These are phyloP conservation scores for Meloidogyne floridensis DNA, from an alignment of 1,140 invertebrate genomes.

Conservation along the genomic window DNA sequence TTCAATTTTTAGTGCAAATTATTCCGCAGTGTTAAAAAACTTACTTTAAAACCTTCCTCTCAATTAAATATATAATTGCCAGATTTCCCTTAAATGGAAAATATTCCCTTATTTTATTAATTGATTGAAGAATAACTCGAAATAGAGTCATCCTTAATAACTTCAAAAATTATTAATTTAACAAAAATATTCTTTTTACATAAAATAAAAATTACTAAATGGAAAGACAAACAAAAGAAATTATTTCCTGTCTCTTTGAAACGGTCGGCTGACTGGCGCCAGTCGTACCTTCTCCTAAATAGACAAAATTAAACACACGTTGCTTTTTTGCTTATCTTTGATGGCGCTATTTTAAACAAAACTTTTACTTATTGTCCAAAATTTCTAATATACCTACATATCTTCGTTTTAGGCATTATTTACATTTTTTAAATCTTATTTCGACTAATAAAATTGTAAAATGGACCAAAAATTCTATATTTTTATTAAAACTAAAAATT, in stretches of 20 bases:
- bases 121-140: no score
- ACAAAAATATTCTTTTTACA: neutral
- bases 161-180: neutral
- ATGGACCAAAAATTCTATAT: no score
- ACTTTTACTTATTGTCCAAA: neutral
- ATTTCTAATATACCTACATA: neutral
- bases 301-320: neutral
- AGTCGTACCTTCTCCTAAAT: neutral
- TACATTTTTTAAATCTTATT: no score
- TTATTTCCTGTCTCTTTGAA: neutral
- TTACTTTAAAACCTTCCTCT: neutral
- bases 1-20: neutral
- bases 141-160: no score
- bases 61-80: neutral
- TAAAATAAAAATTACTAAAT: neutral
- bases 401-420: neutral
- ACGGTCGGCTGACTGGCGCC: constrained; percentile 3
- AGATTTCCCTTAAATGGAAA: neutral
- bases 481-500: no score
- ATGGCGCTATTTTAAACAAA: neutral
- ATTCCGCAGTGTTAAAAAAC: neutral
- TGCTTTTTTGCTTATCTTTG: neutral
- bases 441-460: no score
- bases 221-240: neutral
- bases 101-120: no score